phyloP scores from a whole-genome alignment of 1,140 invertebrate genomes.

The Teleopsis dalmanni region DNA sequence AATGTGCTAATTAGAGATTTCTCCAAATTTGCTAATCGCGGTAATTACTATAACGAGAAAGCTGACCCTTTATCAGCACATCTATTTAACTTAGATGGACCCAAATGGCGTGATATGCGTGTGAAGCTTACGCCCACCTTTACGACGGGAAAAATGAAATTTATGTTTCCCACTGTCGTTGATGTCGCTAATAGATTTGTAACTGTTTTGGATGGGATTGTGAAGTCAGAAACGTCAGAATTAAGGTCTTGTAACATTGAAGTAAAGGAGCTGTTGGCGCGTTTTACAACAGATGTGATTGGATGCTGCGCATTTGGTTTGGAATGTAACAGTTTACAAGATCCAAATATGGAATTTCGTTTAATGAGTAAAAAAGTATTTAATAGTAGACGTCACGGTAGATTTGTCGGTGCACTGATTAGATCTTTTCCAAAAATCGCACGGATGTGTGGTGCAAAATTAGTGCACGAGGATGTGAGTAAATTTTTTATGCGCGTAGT shows the following conservation, averaged over 20 bases:
- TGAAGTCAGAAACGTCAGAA: too few species aligned
- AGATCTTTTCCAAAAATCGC: too few species aligned
- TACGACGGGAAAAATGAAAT: slow-evolving; percentile 52
- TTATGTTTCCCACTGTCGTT: slow-evolving; percentile 45
- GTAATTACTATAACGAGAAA: slow-evolving; percentile 46
- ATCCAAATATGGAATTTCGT: slow-evolving; percentile 47
- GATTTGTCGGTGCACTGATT: too few species aligned
- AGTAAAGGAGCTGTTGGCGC: slow-evolving; percentile 40
- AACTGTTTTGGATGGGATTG: slow-evolving; percentile 12
- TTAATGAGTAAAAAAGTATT: slow-evolving; percentile 33
- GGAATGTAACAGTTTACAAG: slow-evolving; percentile 3
- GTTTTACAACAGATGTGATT: slow-evolving; percentile 57
- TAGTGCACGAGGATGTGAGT: slow-evolving; percentile 48
- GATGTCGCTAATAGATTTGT: slow-evolving; percentile 37
- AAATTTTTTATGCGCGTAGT: slow-evolving; percentile 44
- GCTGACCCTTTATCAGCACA: slow-evolving; percentile 49
- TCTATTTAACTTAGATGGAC: slow-evolving; percentile 45
- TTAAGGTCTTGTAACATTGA: slow-evolving; percentile 21
- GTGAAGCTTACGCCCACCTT: slow-evolving; percentile 51
- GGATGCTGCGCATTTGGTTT: slow-evolving; percentile 24
- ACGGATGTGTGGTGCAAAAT: too few species aligned
- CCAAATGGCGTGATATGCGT: slow-evolving; percentile 50
- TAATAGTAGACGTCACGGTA: too few species aligned
- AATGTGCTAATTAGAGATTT: slow-evolving; percentile 39
- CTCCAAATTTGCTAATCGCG: slow-evolving; percentile 36